Base-by-base conservation (phyloP, 2,888 invertebrate species). In the Malacosoma neustria region DNA sequence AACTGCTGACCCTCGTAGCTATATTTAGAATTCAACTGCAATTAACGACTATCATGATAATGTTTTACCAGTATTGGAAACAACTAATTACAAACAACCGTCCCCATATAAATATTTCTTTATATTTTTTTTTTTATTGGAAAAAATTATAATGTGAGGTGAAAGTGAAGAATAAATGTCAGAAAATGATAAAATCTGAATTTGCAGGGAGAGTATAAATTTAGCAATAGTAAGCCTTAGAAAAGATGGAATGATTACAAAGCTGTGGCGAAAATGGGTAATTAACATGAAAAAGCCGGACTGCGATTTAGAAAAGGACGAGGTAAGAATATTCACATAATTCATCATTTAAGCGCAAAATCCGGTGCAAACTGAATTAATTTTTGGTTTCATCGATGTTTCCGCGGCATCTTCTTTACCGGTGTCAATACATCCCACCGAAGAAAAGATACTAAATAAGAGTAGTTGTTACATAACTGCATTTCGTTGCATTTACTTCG, bases 231-330 rank as follows among this genome's bases (percentile, higher is more conserved):
- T 98, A 37, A 91, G 93, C 46, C 85, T 98, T 51, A 94, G 95
- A 71, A 97, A 98, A 73, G 93, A 93, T 44, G 98, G 98, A 1
- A 95, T 96, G 60, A 85, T 99, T 51, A 91, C 94, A 39, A 94
- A 95, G 72, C 82, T 99, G 54, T 93, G 94, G 76, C 95, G 95
- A 67, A 96, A 95, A 85, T 99, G 99, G 99, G 97, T 74, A 14
- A 42, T 54, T 39, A 58, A 53, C 33, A 54, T 48, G 36, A 68
- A 68, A 39, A 59, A 66, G 13, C 47, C 64, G 1, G 65, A 72
- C 36, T 76, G 80, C 41, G 63, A 71, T 32, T 11, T 44, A 31
- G 43, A 51, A 2, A 64, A 61, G 43, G 66, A 71, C 29, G 66
- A 70, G 59, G 72, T 72, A 42, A 47, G 44, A 33, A 22, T 22